phyloP scores from a whole-genome alignment of 2,797 vertebrate genomes.

The Schizopygopsis pylzovi region DNA sequence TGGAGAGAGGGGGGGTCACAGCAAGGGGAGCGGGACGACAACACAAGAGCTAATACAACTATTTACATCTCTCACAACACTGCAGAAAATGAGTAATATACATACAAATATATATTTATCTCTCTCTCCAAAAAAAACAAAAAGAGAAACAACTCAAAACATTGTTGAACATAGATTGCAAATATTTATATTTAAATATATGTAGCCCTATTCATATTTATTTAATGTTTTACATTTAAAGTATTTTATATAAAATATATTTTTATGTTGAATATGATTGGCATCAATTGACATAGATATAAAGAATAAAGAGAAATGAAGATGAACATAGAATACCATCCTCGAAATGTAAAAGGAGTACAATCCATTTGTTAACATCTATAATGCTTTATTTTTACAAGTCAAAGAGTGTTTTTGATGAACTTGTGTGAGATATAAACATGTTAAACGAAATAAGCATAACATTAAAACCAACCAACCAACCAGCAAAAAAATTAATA shows the following conservation, averaged over 20 bases:
- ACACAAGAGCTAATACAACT: slow-evolving; percentile 71
- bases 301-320: neutral
- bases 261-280: neutral
- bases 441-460: neutral
- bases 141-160: no score
- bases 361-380: neutral
- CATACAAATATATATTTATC: neutral
- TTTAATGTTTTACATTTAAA: neutral
- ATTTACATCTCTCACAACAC: slow-evolving; percentile 73
- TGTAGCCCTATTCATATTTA: neutral
- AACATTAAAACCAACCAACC: neutral
- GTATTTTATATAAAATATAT: neutral
- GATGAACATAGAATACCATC: neutral
- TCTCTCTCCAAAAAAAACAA: slow-evolving; percentile 16
- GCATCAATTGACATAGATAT: neutral
- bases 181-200: neutral
- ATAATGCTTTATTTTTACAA: neutral
- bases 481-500: neutral
- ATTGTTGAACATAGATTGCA: neutral
- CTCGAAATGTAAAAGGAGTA: neutral
- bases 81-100: neutral
- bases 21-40: slow-evolving; percentile 74
- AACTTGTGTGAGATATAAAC: neutral
- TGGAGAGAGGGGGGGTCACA: slow-evolving; percentile 74
- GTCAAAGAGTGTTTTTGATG: neutral